These are phyloP conservation scores for Dryobotodes eremita DNA, from an alignment of 2,888 invertebrate species.

Conservation along the genomic window DNA sequence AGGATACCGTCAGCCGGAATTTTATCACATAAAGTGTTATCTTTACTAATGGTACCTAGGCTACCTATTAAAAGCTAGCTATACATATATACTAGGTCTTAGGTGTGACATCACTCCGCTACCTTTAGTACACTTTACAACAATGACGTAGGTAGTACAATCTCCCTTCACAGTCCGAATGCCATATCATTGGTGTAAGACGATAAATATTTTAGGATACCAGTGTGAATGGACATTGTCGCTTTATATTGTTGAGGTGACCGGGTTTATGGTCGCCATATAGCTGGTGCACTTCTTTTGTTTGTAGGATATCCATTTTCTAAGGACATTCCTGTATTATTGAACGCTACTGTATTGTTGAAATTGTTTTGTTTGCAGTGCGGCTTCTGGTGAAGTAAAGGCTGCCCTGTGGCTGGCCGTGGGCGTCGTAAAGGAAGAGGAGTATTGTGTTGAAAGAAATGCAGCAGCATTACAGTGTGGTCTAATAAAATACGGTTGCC, in stretches of 20 bases:
- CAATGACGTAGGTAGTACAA: constrained; percentile 70
- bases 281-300: constrained; percentile 75
- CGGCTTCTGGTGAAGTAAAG: background rate
- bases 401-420: background rate
- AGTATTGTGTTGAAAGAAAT: constrained; percentile 28
- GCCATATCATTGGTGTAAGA: constrained; percentile 65
- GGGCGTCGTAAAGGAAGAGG: background rate
- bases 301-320: constrained; percentile 70
- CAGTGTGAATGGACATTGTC: constrained; percentile 85
- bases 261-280: constrained; percentile 83
- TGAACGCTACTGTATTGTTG: constrained; percentile 32
- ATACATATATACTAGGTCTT: background rate
- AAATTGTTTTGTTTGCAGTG: constrained; percentile 7
- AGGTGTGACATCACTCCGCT: constrained; percentile 32
- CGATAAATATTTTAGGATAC: constrained; percentile 86
- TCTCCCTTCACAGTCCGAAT: constrained; percentile 64
- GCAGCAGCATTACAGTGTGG: background rate
- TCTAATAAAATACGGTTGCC: constrained; percentile 26
- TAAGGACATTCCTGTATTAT: constrained; percentile 42
- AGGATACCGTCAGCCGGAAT: no score
- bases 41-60: background rate
- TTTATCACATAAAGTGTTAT: background rate
- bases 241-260: constrained; percentile 81
- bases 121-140: constrained; percentile 62
- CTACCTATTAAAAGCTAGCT: background rate